Percentiles rank a stretch among this genome's conserved stretches.
Conservation (phyloP, 2,888 invertebrate genomes). For the Zeuzera pyrina region DNA sequence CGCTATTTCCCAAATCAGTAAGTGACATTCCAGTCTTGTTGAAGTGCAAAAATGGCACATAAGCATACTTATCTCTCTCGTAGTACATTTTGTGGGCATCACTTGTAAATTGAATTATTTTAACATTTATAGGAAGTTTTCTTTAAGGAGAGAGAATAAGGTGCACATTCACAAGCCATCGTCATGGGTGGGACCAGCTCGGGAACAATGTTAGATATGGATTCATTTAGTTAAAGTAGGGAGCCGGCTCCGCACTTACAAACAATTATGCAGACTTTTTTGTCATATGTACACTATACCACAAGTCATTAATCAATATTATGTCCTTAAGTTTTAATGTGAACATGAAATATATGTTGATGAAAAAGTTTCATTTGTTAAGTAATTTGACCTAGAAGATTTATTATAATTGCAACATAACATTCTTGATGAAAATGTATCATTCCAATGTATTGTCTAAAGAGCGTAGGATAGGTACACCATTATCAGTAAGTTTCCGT, state of each 20-base stretch:
- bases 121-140: background rate
- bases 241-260: conserved; percentile 42
- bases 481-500: conserved; percentile 47
- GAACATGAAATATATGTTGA: too few species aligned
- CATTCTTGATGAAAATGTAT: conserved; percentile 69
- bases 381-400: too few species aligned
- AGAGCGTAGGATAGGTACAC: conserved; percentile 64
- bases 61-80: conserved; percentile 28
- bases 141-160: conserved; percentile 23
- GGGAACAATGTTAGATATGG: conserved; percentile 71
- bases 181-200: conserved; percentile 73
- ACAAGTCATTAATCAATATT: too few species aligned
- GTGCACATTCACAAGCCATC: conserved; percentile 62
- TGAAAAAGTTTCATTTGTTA: too few species aligned
- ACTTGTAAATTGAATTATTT: background rate
- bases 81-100: conserved; percentile 6
- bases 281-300: too few species aligned
- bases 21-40: conserved; percentile 72
- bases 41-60: conserved; percentile 50
- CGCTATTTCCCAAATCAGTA: conserved; percentile 58
- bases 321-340: too few species aligned
- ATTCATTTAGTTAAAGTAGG: conserved; percentile 59
- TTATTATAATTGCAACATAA: too few species aligned
- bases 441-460: conserved; percentile 70
- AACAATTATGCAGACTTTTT: conserved; percentile 57